Conservation (phyloP, 2,888 invertebrate genomes). For the Patella ulyssiponensis region DNA sequence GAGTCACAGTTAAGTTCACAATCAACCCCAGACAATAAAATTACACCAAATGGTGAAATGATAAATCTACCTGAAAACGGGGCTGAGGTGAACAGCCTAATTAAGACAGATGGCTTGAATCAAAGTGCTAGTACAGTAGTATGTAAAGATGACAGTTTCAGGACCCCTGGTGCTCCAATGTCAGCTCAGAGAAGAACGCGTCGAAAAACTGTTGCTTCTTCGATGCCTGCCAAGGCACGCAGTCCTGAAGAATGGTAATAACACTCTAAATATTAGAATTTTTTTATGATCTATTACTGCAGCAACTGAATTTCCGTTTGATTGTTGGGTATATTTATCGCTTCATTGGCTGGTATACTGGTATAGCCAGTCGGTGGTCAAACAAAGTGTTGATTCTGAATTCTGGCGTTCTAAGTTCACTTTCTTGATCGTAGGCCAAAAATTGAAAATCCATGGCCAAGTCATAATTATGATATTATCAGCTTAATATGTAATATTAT, state of each 20-base stretch:
- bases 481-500: too few species aligned
- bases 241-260: slow-evolving; percentile 57
- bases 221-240: slow-evolving; percentile 35
- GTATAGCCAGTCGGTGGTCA: too few species aligned
- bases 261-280: too few species aligned
- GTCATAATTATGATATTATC: too few species aligned
- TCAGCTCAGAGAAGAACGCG: slow-evolving; percentile 47
- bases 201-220: slow-evolving; percentile 38
- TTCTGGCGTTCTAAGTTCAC: too few species aligned
- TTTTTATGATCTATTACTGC: slow-evolving; percentile 11
- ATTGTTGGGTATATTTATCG: background rate
- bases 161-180: slow-evolving; percentile 36
- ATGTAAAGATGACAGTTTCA: slow-evolving; percentile 20
- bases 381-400: too few species aligned
- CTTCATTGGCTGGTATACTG: background rate
- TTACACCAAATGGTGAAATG: too few species aligned
- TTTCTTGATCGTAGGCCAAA: too few species aligned
- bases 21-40: background rate
- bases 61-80: too few species aligned
- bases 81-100: too few species aligned
- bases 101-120: too few species aligned
- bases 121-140: background rate
- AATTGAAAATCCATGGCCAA: too few species aligned
- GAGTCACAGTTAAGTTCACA: background rate
- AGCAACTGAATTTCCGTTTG: background rate